Percentiles rank a stretch among this genome's conserved stretches.
Evolutionary conservation across 2,888 invertebrate species (phyloP).

Genomic region (Trissoscelio sp.): DNA sequence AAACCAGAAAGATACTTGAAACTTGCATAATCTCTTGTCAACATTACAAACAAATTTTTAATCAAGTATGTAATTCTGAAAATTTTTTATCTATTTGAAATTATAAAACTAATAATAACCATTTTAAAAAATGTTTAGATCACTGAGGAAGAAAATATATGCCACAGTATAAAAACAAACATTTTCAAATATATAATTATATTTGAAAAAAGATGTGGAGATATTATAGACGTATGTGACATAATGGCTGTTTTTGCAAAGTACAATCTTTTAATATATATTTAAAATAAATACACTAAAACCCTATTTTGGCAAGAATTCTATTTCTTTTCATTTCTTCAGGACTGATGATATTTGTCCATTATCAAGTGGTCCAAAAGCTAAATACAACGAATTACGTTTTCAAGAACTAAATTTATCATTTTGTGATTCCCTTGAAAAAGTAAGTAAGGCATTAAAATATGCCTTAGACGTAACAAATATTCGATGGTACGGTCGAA

Average conservation of each 20-base stretch:
- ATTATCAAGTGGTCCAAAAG: slow-evolving; percentile 60
- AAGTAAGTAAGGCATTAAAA: slow-evolving; percentile 43
- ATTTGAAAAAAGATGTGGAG: slow-evolving; percentile 85
- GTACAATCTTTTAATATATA: slow-evolving; percentile 67
- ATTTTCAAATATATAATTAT: slow-evolving; percentile 85
- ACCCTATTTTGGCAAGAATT: not conserved
- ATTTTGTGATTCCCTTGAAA: slow-evolving; percentile 47
- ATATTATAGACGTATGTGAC: slow-evolving; percentile 85
- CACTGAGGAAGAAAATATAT: slow-evolving; percentile 77
- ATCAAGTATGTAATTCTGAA: too few relatives aligned
- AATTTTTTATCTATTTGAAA: not conserved
- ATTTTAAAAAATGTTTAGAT: slow-evolving; percentile 57
- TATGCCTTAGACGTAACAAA: slow-evolving; percentile 57
- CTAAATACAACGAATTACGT: slow-evolving; percentile 52
- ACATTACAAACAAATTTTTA: slow-evolving; percentile 84
- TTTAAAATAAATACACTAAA: not conserved
- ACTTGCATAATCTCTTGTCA: slow-evolving; percentile 84
- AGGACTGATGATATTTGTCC: slow-evolving; percentile 41
- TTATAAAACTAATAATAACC: too few relatives aligned
- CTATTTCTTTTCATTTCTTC: not conserved
- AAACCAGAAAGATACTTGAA: slow-evolving; percentile 83
- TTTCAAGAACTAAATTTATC: slow-evolving; percentile 54
- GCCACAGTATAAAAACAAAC: slow-evolving; percentile 84
- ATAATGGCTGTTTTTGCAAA: slow-evolving; percentile 85
- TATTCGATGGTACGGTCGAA: slow-evolving; percentile 47